phyloP scores from a whole-genome alignment of 2,888 invertebrate genomes.

The Melipona beecheii region DNA sequence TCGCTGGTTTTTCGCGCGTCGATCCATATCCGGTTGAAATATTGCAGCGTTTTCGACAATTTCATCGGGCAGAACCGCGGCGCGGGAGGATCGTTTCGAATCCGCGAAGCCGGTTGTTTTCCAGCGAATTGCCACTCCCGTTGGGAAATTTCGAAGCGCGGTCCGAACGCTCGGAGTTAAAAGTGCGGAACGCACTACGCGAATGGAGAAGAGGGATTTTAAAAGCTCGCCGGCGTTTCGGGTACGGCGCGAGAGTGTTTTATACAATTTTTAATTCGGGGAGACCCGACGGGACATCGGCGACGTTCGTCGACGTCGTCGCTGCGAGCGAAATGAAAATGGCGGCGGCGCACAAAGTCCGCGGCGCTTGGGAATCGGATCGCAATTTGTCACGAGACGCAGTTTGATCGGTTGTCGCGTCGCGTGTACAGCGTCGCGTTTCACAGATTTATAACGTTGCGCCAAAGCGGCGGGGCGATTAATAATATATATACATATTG shows the following conservation, averaged over 20 bases:
- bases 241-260: background rate
- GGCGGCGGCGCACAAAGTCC: background rate
- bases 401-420: constrained; percentile 6
- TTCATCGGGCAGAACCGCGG: background rate
- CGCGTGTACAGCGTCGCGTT: constrained; percentile 24
- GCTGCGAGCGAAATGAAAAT: background rate
- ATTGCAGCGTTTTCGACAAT: background rate
- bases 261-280: constrained; percentile 12
- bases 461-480: constrained; percentile 33
- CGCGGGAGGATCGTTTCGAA: background rate
- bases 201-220: background rate
- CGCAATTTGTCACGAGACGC: constrained; percentile 2
- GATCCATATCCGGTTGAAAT: background rate
- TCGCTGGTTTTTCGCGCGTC: background rate
- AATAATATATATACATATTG: constrained; percentile 69
- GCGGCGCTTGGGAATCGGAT: background rate
- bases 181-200: background rate
- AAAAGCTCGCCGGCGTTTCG: background rate
- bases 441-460: constrained; percentile 31
- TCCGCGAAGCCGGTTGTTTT: background rate
- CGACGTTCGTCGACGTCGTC: constrained; percentile 23
- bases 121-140: background rate
- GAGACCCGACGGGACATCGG: constrained; percentile 16
- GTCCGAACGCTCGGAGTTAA: background rate
- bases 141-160: background rate